Conservation (phyloP, 2,113 vertebrate genomes). For the Fregata magnificens region DNA sequence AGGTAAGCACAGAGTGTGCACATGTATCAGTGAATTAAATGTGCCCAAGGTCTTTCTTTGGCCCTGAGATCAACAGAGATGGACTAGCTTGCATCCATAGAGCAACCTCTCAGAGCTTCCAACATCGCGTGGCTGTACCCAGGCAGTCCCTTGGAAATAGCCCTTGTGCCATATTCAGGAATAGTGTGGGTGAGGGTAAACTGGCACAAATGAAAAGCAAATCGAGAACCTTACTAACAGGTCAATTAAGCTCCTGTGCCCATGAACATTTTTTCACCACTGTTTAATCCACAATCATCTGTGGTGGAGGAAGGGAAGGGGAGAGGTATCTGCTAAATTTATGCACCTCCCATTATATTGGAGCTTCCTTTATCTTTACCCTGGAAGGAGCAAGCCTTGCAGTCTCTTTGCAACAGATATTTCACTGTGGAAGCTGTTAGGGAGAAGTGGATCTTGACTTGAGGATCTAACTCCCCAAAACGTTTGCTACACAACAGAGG, state of each 20-base stretch:
- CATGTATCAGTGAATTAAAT: not conserved
- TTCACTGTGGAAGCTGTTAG: not conserved
- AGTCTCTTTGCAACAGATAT: not conserved
- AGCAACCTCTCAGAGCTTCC: not conserved
- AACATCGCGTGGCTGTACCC: rapidly evolving
- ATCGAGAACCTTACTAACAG: not conserved
- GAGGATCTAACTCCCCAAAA: not conserved
- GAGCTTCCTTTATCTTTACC: not conserved
- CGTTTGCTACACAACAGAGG: not conserved
- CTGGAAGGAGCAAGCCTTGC: not conserved
- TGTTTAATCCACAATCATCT: not conserved
- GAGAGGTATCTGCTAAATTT: not conserved
- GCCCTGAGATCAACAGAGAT: not conserved
- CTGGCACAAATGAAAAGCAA: not conserved
- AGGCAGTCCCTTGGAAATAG: not conserved
- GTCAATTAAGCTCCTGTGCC: not conserved
- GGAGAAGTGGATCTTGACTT: not conserved
- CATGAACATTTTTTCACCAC: not conserved
- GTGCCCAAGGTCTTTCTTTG: not conserved
- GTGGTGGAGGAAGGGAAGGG: not conserved
- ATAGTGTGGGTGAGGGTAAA: not conserved
- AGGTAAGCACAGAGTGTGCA: not conserved
- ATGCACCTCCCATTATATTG: not conserved
- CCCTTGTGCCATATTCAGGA: not conserved
- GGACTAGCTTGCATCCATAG: not conserved